Percentiles rank a stretch among this genome's conserved stretches.
These are phyloP conservation scores for Bombus balteatus DNA, from an alignment of 1,140 invertebrate species.

Conservation along the genomic window DNA sequence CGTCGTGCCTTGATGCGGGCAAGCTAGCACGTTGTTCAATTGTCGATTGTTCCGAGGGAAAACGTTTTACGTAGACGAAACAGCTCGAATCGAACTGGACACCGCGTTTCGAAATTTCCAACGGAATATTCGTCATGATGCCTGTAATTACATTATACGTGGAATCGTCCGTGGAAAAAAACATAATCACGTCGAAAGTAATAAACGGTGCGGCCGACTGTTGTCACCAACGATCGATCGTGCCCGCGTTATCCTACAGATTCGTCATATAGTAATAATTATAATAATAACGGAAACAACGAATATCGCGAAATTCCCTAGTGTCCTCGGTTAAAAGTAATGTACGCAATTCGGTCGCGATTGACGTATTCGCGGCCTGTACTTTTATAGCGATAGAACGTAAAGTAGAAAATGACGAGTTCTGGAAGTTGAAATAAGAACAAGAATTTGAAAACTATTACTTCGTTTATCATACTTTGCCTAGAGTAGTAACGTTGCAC, in stretches of 20 bases:
- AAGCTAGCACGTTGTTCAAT: not conserved
- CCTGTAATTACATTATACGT: not conserved
- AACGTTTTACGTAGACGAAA: not conserved
- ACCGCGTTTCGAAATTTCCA: not conserved
- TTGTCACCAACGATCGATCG: slow-evolving; percentile 16
- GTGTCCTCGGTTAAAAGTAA: not conserved
- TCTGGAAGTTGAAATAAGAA: not conserved
- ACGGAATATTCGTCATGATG: not conserved
- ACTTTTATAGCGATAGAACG: too few relatives aligned
- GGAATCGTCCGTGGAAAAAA: not conserved
- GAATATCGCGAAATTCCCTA: not conserved
- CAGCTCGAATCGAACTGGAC: not conserved
- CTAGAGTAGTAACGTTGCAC: too few relatives aligned
- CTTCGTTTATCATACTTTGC: not conserved
- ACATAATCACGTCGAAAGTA: slow-evolving; percentile 29
- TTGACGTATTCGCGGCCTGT: too few relatives aligned
- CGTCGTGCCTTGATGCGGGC: not conserved
- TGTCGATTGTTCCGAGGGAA: not conserved
- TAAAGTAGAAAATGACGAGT: not conserved
- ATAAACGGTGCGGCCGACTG: not conserved
- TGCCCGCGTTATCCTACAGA: not conserved
- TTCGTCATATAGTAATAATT: not conserved
- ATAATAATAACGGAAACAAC: not conserved
- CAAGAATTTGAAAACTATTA: not conserved
- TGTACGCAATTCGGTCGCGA: not conserved